Evolutionary conservation across 2,888 invertebrate species (phyloP), one percentile per base, ranked within the genome.

Genomic region (Biston betularia): DNA sequence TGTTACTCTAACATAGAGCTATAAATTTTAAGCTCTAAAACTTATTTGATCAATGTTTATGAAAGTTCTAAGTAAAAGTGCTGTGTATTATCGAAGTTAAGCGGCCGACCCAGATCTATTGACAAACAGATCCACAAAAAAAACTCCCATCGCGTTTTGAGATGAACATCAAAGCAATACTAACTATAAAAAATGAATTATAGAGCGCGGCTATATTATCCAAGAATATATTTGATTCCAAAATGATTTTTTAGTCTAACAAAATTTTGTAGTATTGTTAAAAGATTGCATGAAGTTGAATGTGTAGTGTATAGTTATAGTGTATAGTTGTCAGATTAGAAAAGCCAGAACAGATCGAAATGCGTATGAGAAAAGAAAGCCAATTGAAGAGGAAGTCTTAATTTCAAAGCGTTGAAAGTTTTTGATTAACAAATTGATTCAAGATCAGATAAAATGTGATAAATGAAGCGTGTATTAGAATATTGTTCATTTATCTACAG

Each of bases 31-130:
- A 44, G n/a, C 44, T 12, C 12, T 35, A 14, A 35, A 52, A 52
- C n/a, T 73, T 70, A 63, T 68, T 72, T 72, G 66, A 74, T 68
- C 63, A 73, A 70, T 68, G 72, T 71, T 75, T 75, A 87, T 84
- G 82, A 87, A 84, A 87, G 83, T 78, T 73, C 75, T 71, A 85
- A 91, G 92, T 92, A 92, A 92, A 92, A 92, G 92, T 91, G 85
- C 81, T 87, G 77, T 76, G 86, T 85, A 86, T 87, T 89, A 88
- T 88, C 82, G 83, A 81, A 82, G 87, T 84, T 80, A 82, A 81
- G 80, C 82, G 82, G 80, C 71, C 87, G 91, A 90, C 92, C 92
- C 79, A 90, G 86, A 84, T 93, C 83, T 83, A 83, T 88, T 84
- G 84, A 84, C 70, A 75, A 80, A 65, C 72, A 76, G 80, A 81